Conservation (phyloP, 1,140 invertebrate genomes). For the Tachypleus tridentatus region DNA sequence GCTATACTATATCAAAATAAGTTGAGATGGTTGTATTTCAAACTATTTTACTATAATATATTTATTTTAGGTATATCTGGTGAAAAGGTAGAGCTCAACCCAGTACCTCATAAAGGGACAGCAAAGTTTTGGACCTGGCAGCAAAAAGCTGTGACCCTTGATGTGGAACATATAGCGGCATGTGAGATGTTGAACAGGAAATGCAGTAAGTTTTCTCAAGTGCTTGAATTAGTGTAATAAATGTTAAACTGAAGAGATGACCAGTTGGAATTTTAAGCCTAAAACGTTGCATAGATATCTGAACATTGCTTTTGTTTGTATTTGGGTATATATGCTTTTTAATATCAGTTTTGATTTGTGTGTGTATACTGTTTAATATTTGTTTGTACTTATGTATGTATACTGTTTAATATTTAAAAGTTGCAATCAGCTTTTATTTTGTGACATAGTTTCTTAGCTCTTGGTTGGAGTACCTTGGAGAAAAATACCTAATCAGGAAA, state of each 20-base stretch:
- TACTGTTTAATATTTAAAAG: too few relatives aligned
- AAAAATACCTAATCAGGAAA: too few relatives aligned
- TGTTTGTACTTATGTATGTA: too few relatives aligned
- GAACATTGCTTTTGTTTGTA: too few relatives aligned
- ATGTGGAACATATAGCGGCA: slow-evolving; percentile 70
- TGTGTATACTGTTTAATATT: too few relatives aligned
- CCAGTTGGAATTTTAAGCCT: too few relatives aligned
- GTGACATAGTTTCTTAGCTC: too few relatives aligned
- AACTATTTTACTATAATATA: slow-evolving; percentile 2
- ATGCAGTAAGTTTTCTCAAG: slow-evolving; percentile 21
- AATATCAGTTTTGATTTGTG: too few relatives aligned
- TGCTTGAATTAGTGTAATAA: neutral
- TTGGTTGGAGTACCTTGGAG: too few relatives aligned
- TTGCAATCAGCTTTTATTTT: too few relatives aligned
- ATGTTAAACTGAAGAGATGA: neutral
- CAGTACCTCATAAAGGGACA: slow-evolving; percentile 48
- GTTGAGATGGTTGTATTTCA: neutral
- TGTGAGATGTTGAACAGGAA: slow-evolving; percentile 60
- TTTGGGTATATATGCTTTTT: too few relatives aligned
- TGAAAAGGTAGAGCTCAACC: slow-evolving; percentile 83
- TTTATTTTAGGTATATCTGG: slow-evolving; percentile 54
- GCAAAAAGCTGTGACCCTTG: slow-evolving; percentile 55
- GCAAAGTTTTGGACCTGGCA: slow-evolving; percentile 55
- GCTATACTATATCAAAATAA: neutral
- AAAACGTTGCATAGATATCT: too few relatives aligned